These are phyloP conservation scores for Himalopsyche phryganea DNA, from an alignment of 1,140 invertebrate species.

Conservation along the genomic window DNA sequence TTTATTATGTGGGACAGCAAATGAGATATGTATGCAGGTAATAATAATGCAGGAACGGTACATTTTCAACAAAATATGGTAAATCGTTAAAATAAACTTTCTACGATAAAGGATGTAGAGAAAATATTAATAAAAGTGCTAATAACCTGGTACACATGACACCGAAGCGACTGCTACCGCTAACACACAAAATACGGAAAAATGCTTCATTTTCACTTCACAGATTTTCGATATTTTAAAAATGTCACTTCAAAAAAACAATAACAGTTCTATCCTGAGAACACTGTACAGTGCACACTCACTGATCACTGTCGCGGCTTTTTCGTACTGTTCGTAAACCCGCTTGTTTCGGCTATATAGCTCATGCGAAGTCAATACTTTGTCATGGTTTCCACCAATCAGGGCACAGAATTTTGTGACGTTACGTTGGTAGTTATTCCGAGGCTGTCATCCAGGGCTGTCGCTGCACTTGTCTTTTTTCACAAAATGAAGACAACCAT, in stretches of 20 bases:
- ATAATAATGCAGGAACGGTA: too few relatives aligned
- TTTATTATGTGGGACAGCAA: too few relatives aligned
- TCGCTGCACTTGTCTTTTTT: too few relatives aligned
- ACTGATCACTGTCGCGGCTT: background rate
- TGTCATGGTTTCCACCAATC: too few relatives aligned
- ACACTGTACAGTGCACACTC: background rate
- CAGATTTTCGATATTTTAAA: conserved; percentile 5
- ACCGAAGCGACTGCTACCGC: conserved; percentile 17
- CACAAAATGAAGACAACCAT: too few relatives aligned
- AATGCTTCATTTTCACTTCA: conserved; percentile 25
- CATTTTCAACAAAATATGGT: too few relatives aligned
- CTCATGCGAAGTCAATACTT: conserved; percentile 9
- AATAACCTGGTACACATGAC: conserved; percentile 31
- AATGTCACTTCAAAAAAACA: conserved; percentile 4
- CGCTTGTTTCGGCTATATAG: conserved; percentile 10
- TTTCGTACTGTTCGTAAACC: conserved; percentile 1
- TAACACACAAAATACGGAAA: conserved; percentile 29
- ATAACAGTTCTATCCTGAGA: conserved; percentile 7
- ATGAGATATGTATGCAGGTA: too few relatives aligned
- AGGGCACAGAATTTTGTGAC: too few relatives aligned
- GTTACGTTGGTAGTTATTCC: too few relatives aligned
- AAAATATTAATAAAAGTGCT: background rate
- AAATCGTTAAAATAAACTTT: too few relatives aligned
- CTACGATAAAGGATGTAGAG: too few relatives aligned
- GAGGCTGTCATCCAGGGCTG: too few relatives aligned